Percentiles rank a stretch among this genome's conserved stretches.
Evolutionary conservation across 2,888 invertebrate species (phyloP).

Genomic region (Pyrgus malvae): DNA sequence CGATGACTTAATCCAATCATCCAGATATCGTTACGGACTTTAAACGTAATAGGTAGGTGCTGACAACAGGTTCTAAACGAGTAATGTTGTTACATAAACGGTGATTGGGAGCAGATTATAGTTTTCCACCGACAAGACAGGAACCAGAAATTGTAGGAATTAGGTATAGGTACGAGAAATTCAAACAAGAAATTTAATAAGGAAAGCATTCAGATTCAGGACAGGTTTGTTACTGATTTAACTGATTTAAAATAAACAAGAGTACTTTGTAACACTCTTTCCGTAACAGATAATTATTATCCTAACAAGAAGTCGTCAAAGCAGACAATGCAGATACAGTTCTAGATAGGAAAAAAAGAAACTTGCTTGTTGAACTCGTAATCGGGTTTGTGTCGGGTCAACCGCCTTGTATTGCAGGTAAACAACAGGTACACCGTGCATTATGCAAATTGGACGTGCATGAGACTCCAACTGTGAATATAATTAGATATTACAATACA

Average conservation of each 20-base stretch:
- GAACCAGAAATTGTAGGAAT: too few species aligned
- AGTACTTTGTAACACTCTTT: neutral
- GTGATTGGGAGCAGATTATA: too few species aligned
- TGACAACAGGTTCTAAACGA: constrained; percentile 1
- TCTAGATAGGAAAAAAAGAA: constrained; percentile 26
- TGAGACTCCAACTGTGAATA: constrained; percentile 16
- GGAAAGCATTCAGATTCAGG: too few species aligned
- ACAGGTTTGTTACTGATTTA: too few species aligned
- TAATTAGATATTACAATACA: constrained; percentile 22
- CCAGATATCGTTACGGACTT: constrained; percentile 5
- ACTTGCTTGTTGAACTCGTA: constrained; percentile 19
- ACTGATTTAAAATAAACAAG: too few species aligned
- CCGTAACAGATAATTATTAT: too few species aligned
- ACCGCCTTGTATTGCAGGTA: constrained; percentile 19
- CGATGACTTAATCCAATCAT: constrained; percentile 23
- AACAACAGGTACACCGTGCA: constrained; percentile 26
- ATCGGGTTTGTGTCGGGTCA: constrained; percentile 23
- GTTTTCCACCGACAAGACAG: too few species aligned
- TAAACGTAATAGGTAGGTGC: constrained; percentile 1
- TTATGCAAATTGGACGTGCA: constrained; percentile 27
- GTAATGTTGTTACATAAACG: neutral
- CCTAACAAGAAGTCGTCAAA: neutral
- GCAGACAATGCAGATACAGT: neutral
- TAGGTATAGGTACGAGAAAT: too few species aligned
- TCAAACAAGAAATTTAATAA: too few species aligned